Evolutionary conservation across 2,888 invertebrate species (phyloP).

Genomic region (Alentia gelatinosa): DNA sequence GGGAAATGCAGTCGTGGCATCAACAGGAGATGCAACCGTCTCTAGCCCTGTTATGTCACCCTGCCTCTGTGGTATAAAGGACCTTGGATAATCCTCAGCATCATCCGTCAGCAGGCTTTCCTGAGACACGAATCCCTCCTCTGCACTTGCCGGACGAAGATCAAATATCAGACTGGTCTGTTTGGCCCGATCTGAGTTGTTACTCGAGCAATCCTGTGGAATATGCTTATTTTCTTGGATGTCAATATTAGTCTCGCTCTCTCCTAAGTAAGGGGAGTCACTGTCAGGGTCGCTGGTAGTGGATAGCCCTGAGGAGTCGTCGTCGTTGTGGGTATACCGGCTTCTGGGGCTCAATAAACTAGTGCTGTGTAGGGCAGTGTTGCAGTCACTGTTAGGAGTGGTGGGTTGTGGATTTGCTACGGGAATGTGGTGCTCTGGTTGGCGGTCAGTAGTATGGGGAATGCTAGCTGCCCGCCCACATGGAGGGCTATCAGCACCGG

Average conservation of each 20-base stretch:
- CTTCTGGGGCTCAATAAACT: background rate
- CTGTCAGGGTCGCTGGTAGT: constrained; percentile 44
- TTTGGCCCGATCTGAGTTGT: background rate
- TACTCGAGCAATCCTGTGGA: background rate
- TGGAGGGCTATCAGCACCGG: too few relatives aligned
- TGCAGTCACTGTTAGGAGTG: background rate
- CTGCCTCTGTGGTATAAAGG: background rate
- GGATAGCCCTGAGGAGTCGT: constrained; percentile 30
- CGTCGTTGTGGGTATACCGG: constrained; percentile 17
- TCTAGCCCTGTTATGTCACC: background rate
- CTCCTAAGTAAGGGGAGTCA: background rate
- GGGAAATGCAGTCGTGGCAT: too few relatives aligned
- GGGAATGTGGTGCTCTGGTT: too few relatives aligned
- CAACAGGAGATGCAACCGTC: background rate
- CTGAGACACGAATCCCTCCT: constrained; percentile 23
- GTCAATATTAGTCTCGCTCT: background rate
- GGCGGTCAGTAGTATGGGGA: too few relatives aligned
- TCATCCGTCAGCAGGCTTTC: background rate
- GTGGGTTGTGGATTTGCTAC: background rate
- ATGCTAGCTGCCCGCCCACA: too few relatives aligned
- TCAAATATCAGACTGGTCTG: background rate
- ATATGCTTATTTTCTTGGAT: background rate
- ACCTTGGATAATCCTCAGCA: background rate
- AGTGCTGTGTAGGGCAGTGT: background rate
- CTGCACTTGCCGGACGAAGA: background rate